Percentiles rank a stretch among this genome's conserved stretches.
Evolutionary conservation across 2,797 vertebrate species (phyloP).

Genomic region (Galagoides demidoff): DNA sequence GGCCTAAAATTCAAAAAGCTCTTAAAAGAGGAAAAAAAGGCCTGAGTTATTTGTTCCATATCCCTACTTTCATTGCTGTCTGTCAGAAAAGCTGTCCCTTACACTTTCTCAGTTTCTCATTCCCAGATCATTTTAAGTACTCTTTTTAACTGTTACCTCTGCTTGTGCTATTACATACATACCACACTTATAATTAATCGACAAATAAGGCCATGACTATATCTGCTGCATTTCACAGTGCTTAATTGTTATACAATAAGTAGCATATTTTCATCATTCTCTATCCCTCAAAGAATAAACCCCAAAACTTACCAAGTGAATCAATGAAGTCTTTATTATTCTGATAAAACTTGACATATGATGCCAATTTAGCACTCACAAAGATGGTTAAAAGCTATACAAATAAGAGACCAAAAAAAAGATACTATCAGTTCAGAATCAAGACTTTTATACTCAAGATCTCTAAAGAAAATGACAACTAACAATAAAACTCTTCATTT

Average conservation of each 20-base stretch:
- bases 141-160: background rate
- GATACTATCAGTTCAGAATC: slow-evolving; percentile 26
- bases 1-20: slow-evolving; percentile 3
- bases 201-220: background rate
- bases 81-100: background rate
- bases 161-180: background rate
- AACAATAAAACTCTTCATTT: slow-evolving; percentile 14
- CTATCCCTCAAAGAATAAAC: slow-evolving; percentile 3
- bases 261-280: background rate
- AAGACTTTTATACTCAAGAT: background rate
- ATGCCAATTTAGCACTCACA: slow-evolving; percentile 96
- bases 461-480: slow-evolving; percentile 36
- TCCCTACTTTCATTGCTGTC: background rate
- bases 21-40: background rate
- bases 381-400: slow-evolving; percentile 97
- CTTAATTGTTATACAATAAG: background rate
- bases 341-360: slow-evolving; percentile 99
- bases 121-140: background rate
- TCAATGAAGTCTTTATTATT: slow-evolving; percentile 99
- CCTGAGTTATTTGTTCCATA: background rate
- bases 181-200: background rate
- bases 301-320: slow-evolving; percentile 95
- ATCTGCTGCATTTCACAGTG: background rate
- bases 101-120: background rate
- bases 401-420: slow-evolving; percentile 72